These are phyloP conservation scores for Gymnocephalus cernua DNA, from an alignment of 2,113 vertebrate species.

Conservation along the genomic window DNA sequence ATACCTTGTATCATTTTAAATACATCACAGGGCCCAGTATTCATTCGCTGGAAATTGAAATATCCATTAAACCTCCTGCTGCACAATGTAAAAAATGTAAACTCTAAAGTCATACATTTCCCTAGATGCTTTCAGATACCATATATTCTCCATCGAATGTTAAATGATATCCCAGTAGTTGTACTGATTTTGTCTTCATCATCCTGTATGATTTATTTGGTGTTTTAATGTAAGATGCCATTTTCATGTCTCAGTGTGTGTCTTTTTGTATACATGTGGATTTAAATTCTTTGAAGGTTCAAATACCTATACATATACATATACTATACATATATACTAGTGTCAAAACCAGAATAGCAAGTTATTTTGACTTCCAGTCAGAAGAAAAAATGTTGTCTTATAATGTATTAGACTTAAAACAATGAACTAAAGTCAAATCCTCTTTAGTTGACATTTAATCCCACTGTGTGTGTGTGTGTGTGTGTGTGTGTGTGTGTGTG, in stretches of 20 bases:
- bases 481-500: neutral
- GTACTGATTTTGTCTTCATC: neutral
- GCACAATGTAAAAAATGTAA: neutral
- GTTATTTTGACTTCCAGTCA: neutral
- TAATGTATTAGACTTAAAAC: slow-evolving; percentile 59
- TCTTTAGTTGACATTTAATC: slow-evolving; percentile 73
- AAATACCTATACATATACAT: no score
- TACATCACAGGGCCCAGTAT: neutral
- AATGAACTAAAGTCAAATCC: slow-evolving; percentile 74
- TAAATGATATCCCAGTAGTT: neutral
- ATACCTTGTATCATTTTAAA: no score
- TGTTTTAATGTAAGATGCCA: neutral
- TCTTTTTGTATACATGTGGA: neutral
- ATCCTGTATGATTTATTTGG: neutral
- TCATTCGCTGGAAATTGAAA: neutral
- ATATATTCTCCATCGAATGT: neutral
- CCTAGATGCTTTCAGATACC: neutral
- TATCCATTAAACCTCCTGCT: neutral
- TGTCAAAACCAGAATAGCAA: neutral
- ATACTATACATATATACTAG: no score
- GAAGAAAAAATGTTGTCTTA: neutral
- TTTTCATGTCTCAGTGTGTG: neutral
- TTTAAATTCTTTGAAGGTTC: neutral
- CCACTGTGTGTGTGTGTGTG: slow-evolving; percentile 20
- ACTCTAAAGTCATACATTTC: neutral